A percentile compares a stretch with the other conserved stretches of the same genome.
These are phyloP conservation scores for Leptinotarsa undecemlineata DNA, from an alignment of 1,140 invertebrate genomes.

Conservation along the genomic window DNA sequence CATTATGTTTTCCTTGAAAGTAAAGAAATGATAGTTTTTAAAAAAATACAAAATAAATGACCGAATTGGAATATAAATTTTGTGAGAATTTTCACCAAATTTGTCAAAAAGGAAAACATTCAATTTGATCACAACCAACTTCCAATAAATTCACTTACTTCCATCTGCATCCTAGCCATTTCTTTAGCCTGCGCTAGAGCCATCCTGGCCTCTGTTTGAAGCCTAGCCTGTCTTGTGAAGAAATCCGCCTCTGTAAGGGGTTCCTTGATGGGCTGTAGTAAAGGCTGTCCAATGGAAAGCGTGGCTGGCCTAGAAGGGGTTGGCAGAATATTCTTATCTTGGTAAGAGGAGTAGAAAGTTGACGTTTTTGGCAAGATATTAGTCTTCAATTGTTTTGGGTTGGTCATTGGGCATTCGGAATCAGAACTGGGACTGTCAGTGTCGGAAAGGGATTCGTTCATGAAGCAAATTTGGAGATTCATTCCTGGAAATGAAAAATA, in stretches of 20 bases:
- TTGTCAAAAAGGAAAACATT: too few relatives aligned
- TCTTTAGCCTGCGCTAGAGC: constrained; percentile 89
- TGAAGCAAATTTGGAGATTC: constrained; percentile 93
- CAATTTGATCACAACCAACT: too few relatives aligned
- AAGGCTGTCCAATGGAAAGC: constrained; percentile 48
- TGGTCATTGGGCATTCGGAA: constrained; percentile 58
- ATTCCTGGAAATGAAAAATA: constrained; percentile 66
- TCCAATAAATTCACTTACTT: constrained; percentile 61
- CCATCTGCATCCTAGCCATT: constrained; percentile 92
- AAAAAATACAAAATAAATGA: too few relatives aligned
- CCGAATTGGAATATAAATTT: too few relatives aligned
- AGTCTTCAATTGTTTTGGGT: constrained; percentile 53
- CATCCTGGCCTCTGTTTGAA: constrained; percentile 88
- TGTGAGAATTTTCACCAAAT: too few relatives aligned
- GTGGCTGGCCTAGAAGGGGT: constrained; percentile 49
- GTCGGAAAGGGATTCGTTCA: constrained; percentile 90
- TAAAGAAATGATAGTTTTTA: too few relatives aligned
- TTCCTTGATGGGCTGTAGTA: constrained; percentile 48
- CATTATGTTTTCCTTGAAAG: too few relatives aligned
- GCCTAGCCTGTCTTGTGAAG: constrained; percentile 76
- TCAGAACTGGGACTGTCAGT: constrained; percentile 75
- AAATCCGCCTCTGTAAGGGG: constrained; percentile 70
- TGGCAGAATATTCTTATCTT: constrained; percentile 35
- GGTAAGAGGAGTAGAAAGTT: constrained; percentile 7
- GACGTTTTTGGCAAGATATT: constrained; percentile 29